Evolutionary conservation across 2,888 invertebrate species (phyloP).

Genomic region (Phorcus lineatus): DNA sequence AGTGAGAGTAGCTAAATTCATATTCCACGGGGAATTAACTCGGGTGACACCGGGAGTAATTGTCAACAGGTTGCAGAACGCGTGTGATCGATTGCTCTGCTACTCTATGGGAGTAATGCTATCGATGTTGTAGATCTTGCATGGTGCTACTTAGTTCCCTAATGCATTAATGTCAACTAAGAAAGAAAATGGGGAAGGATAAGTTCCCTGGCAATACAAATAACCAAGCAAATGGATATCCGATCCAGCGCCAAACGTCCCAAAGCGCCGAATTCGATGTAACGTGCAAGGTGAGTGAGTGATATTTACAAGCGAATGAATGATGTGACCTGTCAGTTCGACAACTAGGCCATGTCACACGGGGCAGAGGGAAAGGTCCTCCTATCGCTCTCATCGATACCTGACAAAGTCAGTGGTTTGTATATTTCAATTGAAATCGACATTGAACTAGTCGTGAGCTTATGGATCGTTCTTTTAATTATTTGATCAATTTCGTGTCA

Average conservation of each 20-base stretch:
- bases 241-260: neutral
- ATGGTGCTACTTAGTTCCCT: neutral
- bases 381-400: slow-evolving; percentile 2
- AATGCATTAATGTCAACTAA: neutral
- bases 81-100: neutral
- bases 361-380: neutral
- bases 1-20: neutral
- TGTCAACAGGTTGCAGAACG: slow-evolving; percentile 8
- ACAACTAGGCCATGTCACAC: slow-evolving; percentile 7
- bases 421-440: neutral
- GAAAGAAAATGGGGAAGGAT: slow-evolving; percentile 1
- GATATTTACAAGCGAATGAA: neutral
- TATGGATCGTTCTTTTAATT: no score
- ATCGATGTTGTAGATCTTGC: neutral
- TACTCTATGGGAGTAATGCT: neutral
- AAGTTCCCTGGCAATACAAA: neutral
- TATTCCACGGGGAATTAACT: neutral
- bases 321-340: neutral
- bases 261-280: neutral
- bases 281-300: neutral
- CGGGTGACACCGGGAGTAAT: neutral
- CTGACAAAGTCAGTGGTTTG: slow-evolving; percentile 7
- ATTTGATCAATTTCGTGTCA: no score
- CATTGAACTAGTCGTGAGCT: neutral
- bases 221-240: neutral